These are phyloP conservation scores for Ceratina australensis DNA, from an alignment of 1,140 invertebrate species.

Conservation along the genomic window DNA sequence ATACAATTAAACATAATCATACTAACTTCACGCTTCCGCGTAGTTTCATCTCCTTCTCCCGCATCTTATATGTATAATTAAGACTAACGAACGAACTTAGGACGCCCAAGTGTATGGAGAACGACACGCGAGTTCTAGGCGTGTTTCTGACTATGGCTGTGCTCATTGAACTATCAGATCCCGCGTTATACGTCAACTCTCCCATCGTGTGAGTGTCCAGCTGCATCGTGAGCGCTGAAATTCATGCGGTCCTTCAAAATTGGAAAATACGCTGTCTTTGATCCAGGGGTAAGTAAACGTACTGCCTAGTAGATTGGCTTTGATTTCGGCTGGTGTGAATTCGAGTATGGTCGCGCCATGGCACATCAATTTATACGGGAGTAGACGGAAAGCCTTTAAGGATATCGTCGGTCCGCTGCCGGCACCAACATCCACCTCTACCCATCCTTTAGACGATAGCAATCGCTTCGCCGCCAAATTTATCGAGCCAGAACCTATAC, in stretches of 20 bases:
- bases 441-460: conserved; percentile 90
- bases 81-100: conserved; percentile 88
- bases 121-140: conserved; percentile 82
- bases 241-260: conserved; percentile 20
- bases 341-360: conserved; percentile 87
- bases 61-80: conserved; percentile 88
- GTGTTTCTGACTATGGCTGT: conserved; percentile 89
- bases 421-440: conserved; percentile 88
- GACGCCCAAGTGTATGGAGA: conserved; percentile 89
- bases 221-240: conserved; percentile 89
- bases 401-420: conserved; percentile 88
- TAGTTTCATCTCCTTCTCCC: conserved; percentile 88
- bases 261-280: neutral
- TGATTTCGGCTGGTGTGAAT: conserved; percentile 85
- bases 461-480: conserved; percentile 87
- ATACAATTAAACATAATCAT: conserved; percentile 18
- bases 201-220: conserved; percentile 92
- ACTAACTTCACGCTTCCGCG: conserved; percentile 89
- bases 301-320: conserved; percentile 87
- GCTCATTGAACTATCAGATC: conserved; percentile 86
- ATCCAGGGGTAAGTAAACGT: conserved; percentile 69
- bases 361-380: conserved; percentile 86
- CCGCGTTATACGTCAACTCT: conserved; percentile 90
- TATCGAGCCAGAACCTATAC: conserved; percentile 88
- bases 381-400: conserved; percentile 86